Percentiles rank a stretch among this genome's conserved stretches.
Evolutionary conservation across 2,113 vertebrate species (phyloP).

Genomic region (Columba janthina): DNA sequence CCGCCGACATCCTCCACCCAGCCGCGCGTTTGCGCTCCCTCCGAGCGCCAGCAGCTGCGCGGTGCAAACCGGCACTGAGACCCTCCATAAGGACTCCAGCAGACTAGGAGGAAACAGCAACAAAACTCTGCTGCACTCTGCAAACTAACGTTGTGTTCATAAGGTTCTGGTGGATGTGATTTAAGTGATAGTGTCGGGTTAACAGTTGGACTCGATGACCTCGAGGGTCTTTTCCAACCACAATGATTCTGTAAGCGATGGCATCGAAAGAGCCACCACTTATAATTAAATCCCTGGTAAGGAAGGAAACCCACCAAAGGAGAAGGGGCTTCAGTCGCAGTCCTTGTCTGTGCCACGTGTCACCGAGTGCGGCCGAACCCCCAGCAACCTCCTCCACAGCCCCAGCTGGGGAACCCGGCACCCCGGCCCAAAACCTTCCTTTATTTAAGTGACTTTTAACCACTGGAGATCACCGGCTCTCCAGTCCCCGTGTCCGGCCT

Average conservation of each 20-base stretch:
- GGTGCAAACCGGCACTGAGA: background rate
- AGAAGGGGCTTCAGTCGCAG: background rate
- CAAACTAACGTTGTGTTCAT: background rate
- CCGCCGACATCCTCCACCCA: accelerated
- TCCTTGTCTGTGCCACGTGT: background rate
- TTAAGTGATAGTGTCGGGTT: no score
- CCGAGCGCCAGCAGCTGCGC: background rate
- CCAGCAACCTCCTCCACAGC: background rate
- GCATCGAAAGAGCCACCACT: background rate
- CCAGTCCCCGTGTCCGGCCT: background rate
- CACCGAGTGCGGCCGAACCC: background rate
- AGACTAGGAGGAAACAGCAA: background rate
- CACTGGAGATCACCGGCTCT: background rate
- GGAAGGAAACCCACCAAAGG: background rate
- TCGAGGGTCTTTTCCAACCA: no score
- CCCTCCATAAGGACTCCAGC: background rate
- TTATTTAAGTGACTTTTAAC: constrained; percentile 11
- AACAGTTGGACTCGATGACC: no score
- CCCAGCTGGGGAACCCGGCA: background rate
- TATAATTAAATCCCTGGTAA: background rate
- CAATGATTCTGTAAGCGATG: background rate
- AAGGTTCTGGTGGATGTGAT: no score
- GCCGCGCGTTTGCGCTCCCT: background rate
- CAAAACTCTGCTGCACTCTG: background rate
- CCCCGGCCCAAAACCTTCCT: background rate